These are phyloP conservation scores for Piprites chloris DNA, from an alignment of 2,113 vertebrate species.

Conservation along the genomic window DNA sequence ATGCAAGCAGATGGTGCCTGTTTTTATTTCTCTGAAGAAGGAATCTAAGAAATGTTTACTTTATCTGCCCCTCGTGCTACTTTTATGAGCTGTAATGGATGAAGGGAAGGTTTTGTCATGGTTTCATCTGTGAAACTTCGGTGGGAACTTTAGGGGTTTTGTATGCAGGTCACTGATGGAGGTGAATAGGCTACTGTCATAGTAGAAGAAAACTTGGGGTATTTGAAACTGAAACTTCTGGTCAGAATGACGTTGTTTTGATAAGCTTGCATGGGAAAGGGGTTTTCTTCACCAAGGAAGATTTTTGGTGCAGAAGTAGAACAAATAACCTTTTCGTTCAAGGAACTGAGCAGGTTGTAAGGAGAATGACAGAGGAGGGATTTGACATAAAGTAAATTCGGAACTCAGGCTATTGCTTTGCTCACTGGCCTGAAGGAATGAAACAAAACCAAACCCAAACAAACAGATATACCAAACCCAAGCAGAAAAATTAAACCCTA, in stretches of 20 bases:
- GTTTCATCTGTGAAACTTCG: background rate
- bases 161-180: background rate
- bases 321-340: background rate
- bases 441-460: background rate
- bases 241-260: background rate
- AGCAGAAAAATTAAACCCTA: background rate
- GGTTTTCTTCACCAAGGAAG: background rate
- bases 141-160: background rate
- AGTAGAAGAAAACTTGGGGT: background rate
- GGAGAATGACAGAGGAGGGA: background rate
- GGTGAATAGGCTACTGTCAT: background rate
- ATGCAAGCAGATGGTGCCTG: background rate
- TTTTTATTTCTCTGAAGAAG: background rate
- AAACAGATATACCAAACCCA: background rate
- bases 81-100: background rate
- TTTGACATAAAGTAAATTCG: background rate
- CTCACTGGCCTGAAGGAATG: background rate
- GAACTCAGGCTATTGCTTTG: background rate
- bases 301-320: background rate
- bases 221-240: background rate
- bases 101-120: background rate
- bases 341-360: background rate
- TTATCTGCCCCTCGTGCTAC: accelerated
- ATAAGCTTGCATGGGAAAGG: background rate
- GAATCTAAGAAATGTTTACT: background rate